Evolutionary conservation across 2,113 vertebrate genomes (phyloP), one percentile per base, ranked within the genome.

Genomic region (Heptranchias perlo): DNA sequence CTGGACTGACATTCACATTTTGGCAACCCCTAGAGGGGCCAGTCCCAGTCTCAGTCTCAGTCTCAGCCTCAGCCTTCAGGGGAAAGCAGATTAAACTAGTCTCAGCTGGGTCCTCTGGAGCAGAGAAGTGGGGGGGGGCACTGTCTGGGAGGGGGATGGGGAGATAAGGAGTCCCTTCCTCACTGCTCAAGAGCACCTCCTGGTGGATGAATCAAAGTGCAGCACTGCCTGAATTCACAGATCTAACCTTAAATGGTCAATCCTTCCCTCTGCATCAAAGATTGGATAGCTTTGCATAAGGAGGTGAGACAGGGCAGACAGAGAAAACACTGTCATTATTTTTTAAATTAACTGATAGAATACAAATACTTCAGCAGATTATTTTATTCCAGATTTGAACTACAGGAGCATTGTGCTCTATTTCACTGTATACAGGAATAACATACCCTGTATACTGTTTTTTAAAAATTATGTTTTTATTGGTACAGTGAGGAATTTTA

Each of bases 41-140:
- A 28, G n/a, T 28, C 61, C 39, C 89, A 94, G 18, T 3, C 8
- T 62, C n/a, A 39, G 25, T 18, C 78, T 49, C 64, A 28, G n/a
- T 28, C 61, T 62, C 89, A 94, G 18, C 1, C 8, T 62, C n/a
- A 39, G 25, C 28, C 78, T 49, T 58, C 54, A 35, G 87, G 28
- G 28, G 31, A 91, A 86, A 91, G n/a, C 52, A 91, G 49, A 89
- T 89, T 89, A 91, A 91, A 91, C 87, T 76, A 25, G 69, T 76
- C 25, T 76, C 69, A 76, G 69, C 69, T 61, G 87, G 54, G 28
- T 3, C 28, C 6, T 82, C 84, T 52, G 47, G 84, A 49, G 49
- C 49, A 31, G 28, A 3, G 86, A 13, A 11, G 67, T 35, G 76
- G 28, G 76, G 76, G 14, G 1, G 76, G 76, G 21, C n/a, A n/a